Evolutionary conservation across 2,797 vertebrate genomes (phyloP).

Genomic region (Macroramphosus scolopax): DNA sequence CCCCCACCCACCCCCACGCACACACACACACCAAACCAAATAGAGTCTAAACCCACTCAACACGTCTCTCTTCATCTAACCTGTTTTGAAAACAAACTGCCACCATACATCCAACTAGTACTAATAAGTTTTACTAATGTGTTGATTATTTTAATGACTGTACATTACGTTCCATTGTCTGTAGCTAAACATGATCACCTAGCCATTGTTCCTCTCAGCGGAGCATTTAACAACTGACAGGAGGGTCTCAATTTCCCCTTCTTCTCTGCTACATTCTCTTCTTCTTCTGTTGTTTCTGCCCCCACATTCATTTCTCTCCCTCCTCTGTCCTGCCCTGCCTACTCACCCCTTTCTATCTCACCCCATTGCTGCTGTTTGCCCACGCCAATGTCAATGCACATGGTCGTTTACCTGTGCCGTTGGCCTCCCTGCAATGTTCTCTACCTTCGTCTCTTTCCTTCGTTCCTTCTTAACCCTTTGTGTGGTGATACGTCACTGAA

Average conservation of each 20-base stretch:
- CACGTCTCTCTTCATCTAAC: constrained; percentile 25
- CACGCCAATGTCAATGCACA: constrained; percentile 44
- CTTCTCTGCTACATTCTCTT: constrained; percentile 63
- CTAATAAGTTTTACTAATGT: constrained; percentile 52
- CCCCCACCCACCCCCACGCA: not conserved
- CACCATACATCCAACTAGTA: constrained; percentile 44
- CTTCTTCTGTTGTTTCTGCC: constrained; percentile 32
- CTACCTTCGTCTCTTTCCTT: constrained; percentile 58
- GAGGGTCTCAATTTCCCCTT: constrained; percentile 65
- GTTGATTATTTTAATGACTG: constrained; percentile 32
- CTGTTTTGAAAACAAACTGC: constrained; percentile 28
- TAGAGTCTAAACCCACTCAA: constrained; percentile 2
- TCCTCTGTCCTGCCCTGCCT: constrained; percentile 9
- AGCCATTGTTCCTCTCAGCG: constrained; percentile 48
- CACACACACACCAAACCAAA: constrained; percentile 3
- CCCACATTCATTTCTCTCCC: constrained; percentile 34
- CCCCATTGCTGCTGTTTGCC: constrained; percentile 31
- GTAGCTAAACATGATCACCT: constrained; percentile 45
- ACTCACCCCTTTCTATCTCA: constrained; percentile 8
- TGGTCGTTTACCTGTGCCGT: constrained; percentile 49
- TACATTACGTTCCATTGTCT: constrained; percentile 35
- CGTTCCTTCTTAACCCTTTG: constrained; percentile 38
- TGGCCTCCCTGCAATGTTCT: constrained; percentile 25
- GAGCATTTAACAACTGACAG: constrained; percentile 56
- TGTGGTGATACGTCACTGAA: constrained; percentile 22